phyloP scores from a whole-genome alignment of 2,113 vertebrate species.

The Paratilapia polleni region DNA sequence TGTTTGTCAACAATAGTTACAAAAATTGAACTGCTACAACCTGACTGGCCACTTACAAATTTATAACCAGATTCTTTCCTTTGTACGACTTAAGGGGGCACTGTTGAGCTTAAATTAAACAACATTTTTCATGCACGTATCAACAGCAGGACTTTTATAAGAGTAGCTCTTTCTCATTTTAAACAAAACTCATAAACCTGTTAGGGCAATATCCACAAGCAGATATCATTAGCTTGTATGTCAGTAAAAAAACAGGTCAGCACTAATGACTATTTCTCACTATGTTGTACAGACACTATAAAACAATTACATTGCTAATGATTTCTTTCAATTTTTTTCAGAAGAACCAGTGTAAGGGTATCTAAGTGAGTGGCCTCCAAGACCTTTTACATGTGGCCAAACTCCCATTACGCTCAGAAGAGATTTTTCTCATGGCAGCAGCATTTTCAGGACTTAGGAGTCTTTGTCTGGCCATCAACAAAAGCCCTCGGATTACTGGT shows the following conservation, averaged over 20 bases:
- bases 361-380: neutral
- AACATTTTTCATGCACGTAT: neutral
- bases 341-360: neutral
- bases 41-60: neutral
- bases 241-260: neutral
- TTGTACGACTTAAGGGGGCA: conserved; percentile 28
- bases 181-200: neutral
- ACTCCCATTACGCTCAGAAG: conserved; percentile 51
- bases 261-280: neutral
- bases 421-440: conserved; percentile 66
- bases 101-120: conserved; percentile 46
- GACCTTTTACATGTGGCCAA: conserved; percentile 9
- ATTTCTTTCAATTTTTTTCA: neutral
- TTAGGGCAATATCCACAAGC: neutral
- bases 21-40: conserved; percentile 22
- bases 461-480: conserved; percentile 77
- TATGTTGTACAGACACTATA: neutral
- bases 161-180: neutral
- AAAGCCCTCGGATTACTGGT: conserved; percentile 72
- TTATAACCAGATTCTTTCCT: neutral
- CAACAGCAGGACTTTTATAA: neutral
- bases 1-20: neutral
- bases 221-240: neutral
- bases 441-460: conserved; percentile 62
- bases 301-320: neutral